Percentiles rank a stretch among this genome's conserved stretches.
Conservation (phyloP, 2,888 invertebrate species). For the Ariolimax columbianus region DNA sequence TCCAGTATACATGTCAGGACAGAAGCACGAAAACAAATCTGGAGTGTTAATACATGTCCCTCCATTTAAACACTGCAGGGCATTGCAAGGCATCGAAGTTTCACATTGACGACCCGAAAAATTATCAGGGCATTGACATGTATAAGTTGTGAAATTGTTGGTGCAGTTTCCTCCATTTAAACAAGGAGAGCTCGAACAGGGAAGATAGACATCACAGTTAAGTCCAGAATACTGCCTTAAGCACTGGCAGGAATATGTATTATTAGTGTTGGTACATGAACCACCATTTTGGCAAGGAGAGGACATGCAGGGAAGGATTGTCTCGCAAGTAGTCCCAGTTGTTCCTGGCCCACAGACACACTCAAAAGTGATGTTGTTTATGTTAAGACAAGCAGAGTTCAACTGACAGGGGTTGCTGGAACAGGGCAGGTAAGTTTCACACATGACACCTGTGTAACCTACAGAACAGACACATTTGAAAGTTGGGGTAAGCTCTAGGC, state of each 20-base stretch:
- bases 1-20: slow-evolving; percentile 49
- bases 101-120: slow-evolving; percentile 63
- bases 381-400: slow-evolving; percentile 52
- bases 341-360: slow-evolving; percentile 52
- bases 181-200: slow-evolving; percentile 61
- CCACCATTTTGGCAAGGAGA: slow-evolving; percentile 63
- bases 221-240: slow-evolving; percentile 48
- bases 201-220: slow-evolving; percentile 54
- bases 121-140: slow-evolving; percentile 61
- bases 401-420: slow-evolving; percentile 57
- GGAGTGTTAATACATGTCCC: slow-evolving; percentile 59
- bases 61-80: slow-evolving; percentile 64
- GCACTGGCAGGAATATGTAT: slow-evolving; percentile 56
- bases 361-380: slow-evolving; percentile 38
- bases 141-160: slow-evolving; percentile 55
- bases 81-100: slow-evolving; percentile 55
- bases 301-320: slow-evolving; percentile 57
- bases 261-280: slow-evolving; percentile 52
- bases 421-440: slow-evolving; percentile 56
- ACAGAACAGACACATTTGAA: slow-evolving; percentile 59
- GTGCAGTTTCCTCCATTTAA: slow-evolving; percentile 65
- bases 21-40: slow-evolving; percentile 51
- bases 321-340: slow-evolving; percentile 54
- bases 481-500: slow-evolving; percentile 56
- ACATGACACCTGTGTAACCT: slow-evolving; percentile 64